These are phyloP conservation scores for Sakesphorus luctuosus DNA, from an alignment of 2,113 vertebrate species.

Conservation along the genomic window DNA sequence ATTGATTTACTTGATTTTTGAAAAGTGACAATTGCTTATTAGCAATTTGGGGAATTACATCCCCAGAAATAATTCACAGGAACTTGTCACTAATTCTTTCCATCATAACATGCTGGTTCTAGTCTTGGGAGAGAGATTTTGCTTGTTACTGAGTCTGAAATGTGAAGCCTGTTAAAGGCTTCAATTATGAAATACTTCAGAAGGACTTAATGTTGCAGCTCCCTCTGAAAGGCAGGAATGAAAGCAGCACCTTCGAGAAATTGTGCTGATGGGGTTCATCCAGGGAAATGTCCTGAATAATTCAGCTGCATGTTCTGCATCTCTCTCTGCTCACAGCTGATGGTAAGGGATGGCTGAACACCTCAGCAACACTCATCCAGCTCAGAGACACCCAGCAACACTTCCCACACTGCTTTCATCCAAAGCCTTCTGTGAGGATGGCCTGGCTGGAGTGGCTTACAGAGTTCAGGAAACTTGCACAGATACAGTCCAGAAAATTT, in stretches of 20 bases:
- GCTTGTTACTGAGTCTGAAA: not conserved
- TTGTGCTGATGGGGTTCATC: not conserved
- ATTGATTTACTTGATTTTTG: not conserved
- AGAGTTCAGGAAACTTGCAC: not conserved
- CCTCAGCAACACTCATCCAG: not conserved
- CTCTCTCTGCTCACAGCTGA: not conserved
- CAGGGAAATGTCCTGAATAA: conserved; percentile 17
- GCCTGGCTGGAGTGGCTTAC: not conserved
- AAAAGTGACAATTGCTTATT: conserved; percentile 56
- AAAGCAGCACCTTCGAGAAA: not conserved
- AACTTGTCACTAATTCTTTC: conserved; percentile 13
- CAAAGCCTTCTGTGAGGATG: not conserved
- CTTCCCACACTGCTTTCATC: not conserved
- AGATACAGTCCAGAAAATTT: not conserved
- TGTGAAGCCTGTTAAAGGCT: not conserved
- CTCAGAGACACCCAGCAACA: not conserved
- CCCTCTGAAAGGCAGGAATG: not conserved
- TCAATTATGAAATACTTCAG: conserved; percentile 22
- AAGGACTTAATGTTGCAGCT: not conserved
- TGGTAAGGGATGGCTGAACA: not conserved
- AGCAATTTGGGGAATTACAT: conserved; percentile 48
- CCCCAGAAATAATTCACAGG: conserved; percentile 38
- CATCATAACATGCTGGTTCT: not conserved
- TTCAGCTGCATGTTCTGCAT: not conserved
- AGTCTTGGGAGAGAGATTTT: conserved; percentile 20